These are phyloP conservation scores for Macrotis lagotis DNA, from an alignment of 2,113 vertebrate species.

Conservation along the genomic window DNA sequence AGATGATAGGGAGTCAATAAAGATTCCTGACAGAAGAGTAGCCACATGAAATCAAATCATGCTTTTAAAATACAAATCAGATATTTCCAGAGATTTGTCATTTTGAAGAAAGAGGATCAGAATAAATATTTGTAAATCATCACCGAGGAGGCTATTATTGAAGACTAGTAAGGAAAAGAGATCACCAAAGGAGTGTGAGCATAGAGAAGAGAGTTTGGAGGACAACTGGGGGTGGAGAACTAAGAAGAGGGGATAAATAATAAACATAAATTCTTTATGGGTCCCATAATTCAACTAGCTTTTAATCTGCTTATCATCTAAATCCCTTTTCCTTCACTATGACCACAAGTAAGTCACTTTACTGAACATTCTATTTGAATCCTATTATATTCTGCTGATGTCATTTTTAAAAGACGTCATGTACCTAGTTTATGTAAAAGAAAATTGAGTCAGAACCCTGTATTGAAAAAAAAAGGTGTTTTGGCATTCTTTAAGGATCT, in stretches of 20 bases:
- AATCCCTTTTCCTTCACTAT: not conserved
- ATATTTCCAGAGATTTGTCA: not conserved
- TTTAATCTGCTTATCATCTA: not conserved
- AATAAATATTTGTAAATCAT: not conserved
- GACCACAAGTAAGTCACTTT: not conserved
- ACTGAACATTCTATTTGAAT: not conserved
- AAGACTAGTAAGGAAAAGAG: not conserved
- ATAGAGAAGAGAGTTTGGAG: not conserved
- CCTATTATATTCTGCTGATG: not conserved
- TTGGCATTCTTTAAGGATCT: not conserved
- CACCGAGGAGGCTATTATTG: not conserved
- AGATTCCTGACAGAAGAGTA: not conserved
- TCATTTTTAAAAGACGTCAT: not conserved
- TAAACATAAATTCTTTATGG: not conserved
- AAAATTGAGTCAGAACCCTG: not conserved
- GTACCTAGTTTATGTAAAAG: not conserved
- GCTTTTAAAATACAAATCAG: not conserved
- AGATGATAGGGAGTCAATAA: not conserved
- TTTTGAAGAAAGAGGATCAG: not conserved
- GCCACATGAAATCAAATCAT: not conserved
- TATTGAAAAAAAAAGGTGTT: not conserved
- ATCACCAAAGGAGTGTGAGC: not conserved
- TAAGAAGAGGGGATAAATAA: not conserved
- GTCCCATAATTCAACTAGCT: not conserved
- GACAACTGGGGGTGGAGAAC: not conserved